These are phyloP conservation scores for Pseudocheirus occidentalis DNA, from an alignment of 2,797 vertebrate species.

Conservation along the genomic window DNA sequence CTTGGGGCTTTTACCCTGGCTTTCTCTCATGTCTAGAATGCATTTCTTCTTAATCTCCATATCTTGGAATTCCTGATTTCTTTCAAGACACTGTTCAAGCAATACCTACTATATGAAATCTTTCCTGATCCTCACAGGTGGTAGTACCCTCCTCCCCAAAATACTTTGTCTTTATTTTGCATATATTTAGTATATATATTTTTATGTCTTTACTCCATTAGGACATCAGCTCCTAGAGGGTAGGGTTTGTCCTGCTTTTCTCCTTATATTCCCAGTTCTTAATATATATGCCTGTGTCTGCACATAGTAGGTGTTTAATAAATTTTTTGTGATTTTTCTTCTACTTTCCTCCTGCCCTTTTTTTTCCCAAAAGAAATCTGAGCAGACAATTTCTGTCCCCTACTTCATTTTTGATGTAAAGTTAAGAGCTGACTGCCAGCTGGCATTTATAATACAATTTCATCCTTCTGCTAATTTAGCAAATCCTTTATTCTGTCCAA, in stretches of 20 bases:
- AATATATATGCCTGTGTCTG: neutral
- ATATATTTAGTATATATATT: neutral
- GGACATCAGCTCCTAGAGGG: neutral
- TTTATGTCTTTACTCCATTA: neutral
- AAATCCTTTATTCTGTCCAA: slow-evolving; percentile 23
- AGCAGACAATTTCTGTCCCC: neutral
- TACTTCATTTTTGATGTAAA: neutral
- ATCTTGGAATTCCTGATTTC: neutral
- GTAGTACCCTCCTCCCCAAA: neutral
- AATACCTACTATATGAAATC: neutral
- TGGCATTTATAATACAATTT: neutral
- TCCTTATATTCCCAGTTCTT: neutral
- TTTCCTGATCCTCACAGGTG: neutral
- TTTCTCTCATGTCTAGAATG: neutral
- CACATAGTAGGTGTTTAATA: neutral
- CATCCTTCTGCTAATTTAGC: neutral
- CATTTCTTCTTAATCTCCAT: neutral
- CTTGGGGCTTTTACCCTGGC: neutral
- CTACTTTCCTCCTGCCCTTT: neutral
- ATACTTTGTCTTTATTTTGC: neutral
- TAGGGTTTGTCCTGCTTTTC: neutral
- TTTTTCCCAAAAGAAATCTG: neutral
- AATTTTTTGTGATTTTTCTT: neutral
- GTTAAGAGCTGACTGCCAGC: neutral
- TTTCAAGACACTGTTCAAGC: neutral